Conservation (phyloP, 2,888 invertebrate genomes). For the Anthoptus insignis region DNA sequence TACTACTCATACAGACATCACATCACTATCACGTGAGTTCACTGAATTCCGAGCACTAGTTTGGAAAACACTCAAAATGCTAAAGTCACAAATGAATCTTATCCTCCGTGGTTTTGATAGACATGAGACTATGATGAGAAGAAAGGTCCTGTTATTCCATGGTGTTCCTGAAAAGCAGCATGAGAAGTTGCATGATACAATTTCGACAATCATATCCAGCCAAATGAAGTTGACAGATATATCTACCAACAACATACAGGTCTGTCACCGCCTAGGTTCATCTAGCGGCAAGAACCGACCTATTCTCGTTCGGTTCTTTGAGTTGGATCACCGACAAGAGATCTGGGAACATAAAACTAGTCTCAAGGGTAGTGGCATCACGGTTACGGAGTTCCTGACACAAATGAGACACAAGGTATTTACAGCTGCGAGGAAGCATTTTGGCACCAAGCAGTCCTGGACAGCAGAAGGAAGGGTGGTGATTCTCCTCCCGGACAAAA, state of each 20-base stretch:
- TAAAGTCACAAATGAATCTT: neutral
- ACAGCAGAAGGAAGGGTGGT: neutral
- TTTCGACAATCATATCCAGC: neutral
- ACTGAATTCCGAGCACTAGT: conserved; percentile 1
- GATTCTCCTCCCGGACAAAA: conserved; percentile 1
- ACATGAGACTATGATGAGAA: neutral
- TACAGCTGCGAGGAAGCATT: neutral
- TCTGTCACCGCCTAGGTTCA: conserved; percentile 6
- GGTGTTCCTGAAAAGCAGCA: neutral
- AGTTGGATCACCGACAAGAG: neutral
- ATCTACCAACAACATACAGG: neutral
- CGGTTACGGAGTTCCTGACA: conserved; percentile 1
- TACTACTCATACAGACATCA: neutral
- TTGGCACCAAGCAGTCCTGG: conserved; percentile 3
- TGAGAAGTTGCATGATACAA: neutral
- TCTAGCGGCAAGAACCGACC: neutral
- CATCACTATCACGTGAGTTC: neutral
- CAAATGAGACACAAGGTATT: neutral
- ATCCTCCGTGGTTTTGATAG: neutral
- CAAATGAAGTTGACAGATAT: neutral
- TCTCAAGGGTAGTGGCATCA: conserved; percentile 1
- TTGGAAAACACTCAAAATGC: neutral
- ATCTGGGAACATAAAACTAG: neutral
- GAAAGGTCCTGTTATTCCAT: conserved; percentile 7
- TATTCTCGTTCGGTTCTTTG: neutral